Evolutionary conservation across 1,140 invertebrate species (phyloP), one percentile per base, ranked within the genome.

Genomic region (Lordiphosa mommai): DNA sequence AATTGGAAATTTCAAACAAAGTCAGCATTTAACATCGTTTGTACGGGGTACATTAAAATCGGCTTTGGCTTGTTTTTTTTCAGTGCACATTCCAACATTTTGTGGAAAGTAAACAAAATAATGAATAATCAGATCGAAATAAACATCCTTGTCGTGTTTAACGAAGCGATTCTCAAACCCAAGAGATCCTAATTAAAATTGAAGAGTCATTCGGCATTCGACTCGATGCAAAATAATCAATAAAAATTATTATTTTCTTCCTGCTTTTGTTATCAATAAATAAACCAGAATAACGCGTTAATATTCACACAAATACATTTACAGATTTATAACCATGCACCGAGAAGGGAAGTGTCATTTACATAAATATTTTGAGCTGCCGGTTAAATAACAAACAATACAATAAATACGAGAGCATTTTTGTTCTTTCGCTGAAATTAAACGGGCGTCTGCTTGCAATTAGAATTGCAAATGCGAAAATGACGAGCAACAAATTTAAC

Each of bases 401-500:
- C 46, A 44, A 27, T 12, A 12, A 13, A 52, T 9, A 2, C 27
- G 20, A 33, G 14, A 38, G 40, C 10, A 29, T 51, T 53, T 41
- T 46, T 38, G 43, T 60, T 64, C 49, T 43, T 51, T 44, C 58
- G 49, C 59, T 30, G 46, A 64, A 80, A 82, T 80, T 71, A 71
- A 63, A 57, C 52, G 17, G 38, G 52, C 61, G 55, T 66, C 51
- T 60, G 52, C 57, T 60, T 52, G 61, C 66, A 80, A 80, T 80
- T 80, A 80, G 76, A 80, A 80, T 82, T 80, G 74, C 74, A 80
- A 80, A 80, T 80, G 53, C 49, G 41, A 17, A 32, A 46, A 41
- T 38, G 23, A 36, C 17, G 47, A 61, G n/a, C 40, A 13, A 51
- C 51, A 48, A 55, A 50, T 32, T n/a, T n/a, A 67, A 51, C 37